Base-by-base conservation (phyloP, 2,797 vertebrate species). In the Helarctos malayanus region DNA sequence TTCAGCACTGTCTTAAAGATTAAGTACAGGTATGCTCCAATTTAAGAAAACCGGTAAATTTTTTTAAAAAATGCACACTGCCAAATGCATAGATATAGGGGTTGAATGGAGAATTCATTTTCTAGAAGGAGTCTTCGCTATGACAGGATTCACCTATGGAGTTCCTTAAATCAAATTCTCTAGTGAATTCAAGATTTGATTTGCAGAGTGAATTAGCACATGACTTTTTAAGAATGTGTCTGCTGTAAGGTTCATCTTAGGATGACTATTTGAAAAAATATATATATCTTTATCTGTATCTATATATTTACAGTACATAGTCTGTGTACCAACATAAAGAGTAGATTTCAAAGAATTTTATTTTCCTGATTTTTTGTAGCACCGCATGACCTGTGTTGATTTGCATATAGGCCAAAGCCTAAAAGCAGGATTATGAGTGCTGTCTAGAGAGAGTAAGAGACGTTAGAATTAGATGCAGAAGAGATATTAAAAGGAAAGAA, bases 1-100 rank as follows among this genome's bases (percentile, higher is more conserved):
- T 84, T 94, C 59, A 94, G 25, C n/a, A 63, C 59, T 95, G 19
- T 93, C 90, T 94, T 92, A 92, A 95, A 96, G 84, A 91, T 94
- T 25, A 96, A 54, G 19, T 90, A 65, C 35, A 92, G 27, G 59
- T 96, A 45, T 93, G 59, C 15, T 82, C 57, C 89, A 94, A 49
- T 84, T 97, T 90, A 94, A 92, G 76, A 61, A 97, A 92, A 92
- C 35, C 65, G 73, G 27, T 38, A 94, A 91, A 83, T 89, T 81
- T 68, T 87, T 76, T 59, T 23, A 76, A 63, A 90, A 61, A 87
- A 59, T 82, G 32, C 91, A 69, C 1, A 2, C 85, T 95, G 41
- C 61, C 61, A 59, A 80, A 82, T 85, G 79, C 79, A 91, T 84
- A 90, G 63, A 57, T 94, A 76, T 12, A 86, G 52, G 35, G 56